Evolutionary conservation across 92 coral and sea anemone genomes (phyloP), one percentile per base, ranked within the genome.

Genomic region (Plumapathes pennacea): DNA sequence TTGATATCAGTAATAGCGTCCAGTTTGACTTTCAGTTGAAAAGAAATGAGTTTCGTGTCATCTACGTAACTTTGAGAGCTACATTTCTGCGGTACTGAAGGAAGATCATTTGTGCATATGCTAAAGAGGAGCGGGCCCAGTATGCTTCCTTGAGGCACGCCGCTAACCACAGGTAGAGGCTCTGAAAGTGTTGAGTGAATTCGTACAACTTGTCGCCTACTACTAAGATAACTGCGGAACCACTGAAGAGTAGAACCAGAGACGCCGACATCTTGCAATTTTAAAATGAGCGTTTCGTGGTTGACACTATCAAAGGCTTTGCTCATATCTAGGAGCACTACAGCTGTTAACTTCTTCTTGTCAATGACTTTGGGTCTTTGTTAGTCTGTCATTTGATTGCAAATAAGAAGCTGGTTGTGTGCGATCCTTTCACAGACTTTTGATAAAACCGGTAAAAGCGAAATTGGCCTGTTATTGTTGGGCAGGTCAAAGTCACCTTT

Each of bases 101-200:
- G 58, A 13, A 59, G 62, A 43, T 67, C 76, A 26, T 76, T 67
- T 33, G 46, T 48, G 48, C 62, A 69, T 19, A 59, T 41, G 64
- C 64, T 61, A 54, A 78, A 78, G 3, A 78, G 80, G 8, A 78
- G 59, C 31, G 73, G 85, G 14, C 79, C 74, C 38, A 70, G 67
- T 18, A 77, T 69, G 28, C 76, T 57, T 41, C 76, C 46, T 10
- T 40, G 46, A 17, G 46, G 46, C n/a, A 40, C 46, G 19, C 46
- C 46, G 20, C 19, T n/a, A 40, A 40, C 19, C 19, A 40, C 46
- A n/a, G 46, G 46, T n/a, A 40, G 46, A 40, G 46, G 46, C 50
- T 57, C 64, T 10, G 83, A 68, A 12, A 68, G 21, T 9, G 64
- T 33, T 42, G 69, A 33, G 37, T 59, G 10, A 41, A 77, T 77